Conservation (phyloP, 1,140 invertebrate species). For the Musca vetustissima region DNA sequence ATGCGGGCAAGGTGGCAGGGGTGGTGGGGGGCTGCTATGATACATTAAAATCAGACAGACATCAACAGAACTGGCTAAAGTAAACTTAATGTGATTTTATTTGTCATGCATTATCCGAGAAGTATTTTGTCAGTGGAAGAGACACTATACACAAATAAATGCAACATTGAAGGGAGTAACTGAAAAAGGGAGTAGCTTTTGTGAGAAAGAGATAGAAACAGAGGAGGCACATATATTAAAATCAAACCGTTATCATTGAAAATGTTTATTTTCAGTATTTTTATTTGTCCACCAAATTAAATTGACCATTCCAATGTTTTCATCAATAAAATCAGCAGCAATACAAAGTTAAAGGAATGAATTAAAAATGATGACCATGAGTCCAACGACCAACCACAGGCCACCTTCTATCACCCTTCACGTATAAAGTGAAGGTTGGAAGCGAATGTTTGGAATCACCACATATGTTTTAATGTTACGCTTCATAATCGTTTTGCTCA, state of each 20-base stretch:
- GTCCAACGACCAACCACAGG: no score
- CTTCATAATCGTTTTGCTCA: background rate
- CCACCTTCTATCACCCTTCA: no score
- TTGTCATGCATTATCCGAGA: constrained; percentile 1
- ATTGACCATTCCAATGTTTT: background rate
- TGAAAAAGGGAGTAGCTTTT: background rate
- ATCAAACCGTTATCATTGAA: constrained; percentile 3
- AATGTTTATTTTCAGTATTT: background rate
- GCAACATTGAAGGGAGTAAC: background rate
- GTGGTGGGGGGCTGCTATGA: constrained; percentile 47
- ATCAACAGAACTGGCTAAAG: constrained; percentile 9
- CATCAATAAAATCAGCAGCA: background rate
- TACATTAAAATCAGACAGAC: constrained; percentile 27
- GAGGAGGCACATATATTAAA: background rate
- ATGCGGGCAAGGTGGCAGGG: constrained; percentile 22
- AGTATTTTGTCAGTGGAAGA: background rate
- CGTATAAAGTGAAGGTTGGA: no score
- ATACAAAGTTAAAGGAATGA: background rate
- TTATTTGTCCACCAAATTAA: no score
- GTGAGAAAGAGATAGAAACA: background rate
- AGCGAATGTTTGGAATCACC: background rate
- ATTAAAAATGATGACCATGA: background rate
- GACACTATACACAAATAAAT: background rate
- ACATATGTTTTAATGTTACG: constrained; percentile 2
- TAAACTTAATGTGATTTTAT: constrained; percentile 19